Evolutionary conservation across 1,140 invertebrate species (phyloP), one percentile per base, ranked within the genome.

Genomic region (Eriosoma lanigerum): DNA sequence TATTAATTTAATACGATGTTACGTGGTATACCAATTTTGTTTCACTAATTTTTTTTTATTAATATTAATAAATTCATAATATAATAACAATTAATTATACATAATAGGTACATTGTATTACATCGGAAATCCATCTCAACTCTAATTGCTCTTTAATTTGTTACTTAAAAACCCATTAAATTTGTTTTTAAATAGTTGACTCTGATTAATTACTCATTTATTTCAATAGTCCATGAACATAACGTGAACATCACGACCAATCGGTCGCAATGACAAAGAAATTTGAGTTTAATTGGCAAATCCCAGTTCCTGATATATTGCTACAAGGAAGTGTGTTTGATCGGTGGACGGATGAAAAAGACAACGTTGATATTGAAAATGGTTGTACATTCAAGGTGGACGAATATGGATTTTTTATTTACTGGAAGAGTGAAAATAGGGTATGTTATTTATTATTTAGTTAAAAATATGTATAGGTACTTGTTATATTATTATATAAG

Each of bases 401-500:
- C 86, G 96, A 98, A 86, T 97, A 96, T 89, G 97, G 97, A 62
- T 99, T 99, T 88, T 99, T 98, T 87, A 95, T 99, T 82, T 97
- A 97, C 86, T 99, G 97, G 97, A 98, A 98, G 87, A 97, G 96
- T 85, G 96, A 98, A 83, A 93, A 93, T 82, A 91, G 91, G 89
- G 97, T 98, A 87, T 89, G 89, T 48, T 50, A 32, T 64, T 29
- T 72, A 68, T 81, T n/a, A n/a, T n/a, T n/a, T n/a, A n/a, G n/a
- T n/a, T n/a, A n/a, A n/a, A n/a, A n/a, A n/a, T n/a, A n/a, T n/a
- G n/a, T n/a, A n/a, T n/a, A n/a, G n/a, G n/a, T n/a, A n/a, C n/a
- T n/a, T n/a, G n/a, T n/a, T n/a, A n/a, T n/a, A n/a, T n/a, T n/a
- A n/a, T n/a, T n/a, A n/a, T n/a, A n/a, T n/a, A n/a, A n/a, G n/a